These are phyloP conservation scores for Neoitamus cyanurus DNA, from an alignment of 2,888 invertebrate genomes.

Conservation along the genomic window DNA sequence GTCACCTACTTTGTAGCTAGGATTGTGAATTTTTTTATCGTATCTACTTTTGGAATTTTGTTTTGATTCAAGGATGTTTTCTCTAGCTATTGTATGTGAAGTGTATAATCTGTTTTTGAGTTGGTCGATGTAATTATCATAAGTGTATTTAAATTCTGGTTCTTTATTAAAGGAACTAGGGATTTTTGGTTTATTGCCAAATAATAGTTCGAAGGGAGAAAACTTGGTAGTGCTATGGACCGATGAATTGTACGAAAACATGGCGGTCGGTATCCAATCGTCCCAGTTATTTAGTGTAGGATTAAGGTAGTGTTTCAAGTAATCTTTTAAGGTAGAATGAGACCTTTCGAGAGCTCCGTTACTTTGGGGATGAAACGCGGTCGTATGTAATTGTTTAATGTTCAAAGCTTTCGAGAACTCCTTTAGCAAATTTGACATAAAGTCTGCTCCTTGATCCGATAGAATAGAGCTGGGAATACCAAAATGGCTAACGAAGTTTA, in stretches of 20 bases:
- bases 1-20: too few relatives aligned
- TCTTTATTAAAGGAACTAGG: conserved; percentile 21
- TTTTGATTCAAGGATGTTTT: conserved; percentile 44
- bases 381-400: conserved; percentile 57
- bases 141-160: conserved; percentile 44
- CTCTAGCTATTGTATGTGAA: conserved; percentile 44
- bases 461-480: conserved; percentile 43
- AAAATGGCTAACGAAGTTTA: conserved; percentile 22
- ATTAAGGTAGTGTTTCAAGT: conserved; percentile 57
- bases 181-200: conserved; percentile 43
- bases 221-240: conserved; percentile 38
- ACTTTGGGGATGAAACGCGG: conserved; percentile 56
- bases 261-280: neutral
- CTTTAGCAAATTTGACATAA: conserved; percentile 55
- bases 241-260: conserved; percentile 39
- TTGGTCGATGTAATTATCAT: conserved; percentile 44
- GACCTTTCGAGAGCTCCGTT: conserved; percentile 56
- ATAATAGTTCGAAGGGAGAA: conserved; percentile 44
- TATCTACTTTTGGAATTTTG: too few relatives aligned
- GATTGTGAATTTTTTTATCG: too few relatives aligned
- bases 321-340: conserved; percentile 58
- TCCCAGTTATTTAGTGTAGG: conserved; percentile 22
- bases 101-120: conserved; percentile 46
- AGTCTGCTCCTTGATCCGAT: conserved; percentile 52
- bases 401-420: conserved; percentile 57